phyloP scores from a whole-genome alignment of 2,888 invertebrate genomes.

The Pyrochroa serraticornis region DNA sequence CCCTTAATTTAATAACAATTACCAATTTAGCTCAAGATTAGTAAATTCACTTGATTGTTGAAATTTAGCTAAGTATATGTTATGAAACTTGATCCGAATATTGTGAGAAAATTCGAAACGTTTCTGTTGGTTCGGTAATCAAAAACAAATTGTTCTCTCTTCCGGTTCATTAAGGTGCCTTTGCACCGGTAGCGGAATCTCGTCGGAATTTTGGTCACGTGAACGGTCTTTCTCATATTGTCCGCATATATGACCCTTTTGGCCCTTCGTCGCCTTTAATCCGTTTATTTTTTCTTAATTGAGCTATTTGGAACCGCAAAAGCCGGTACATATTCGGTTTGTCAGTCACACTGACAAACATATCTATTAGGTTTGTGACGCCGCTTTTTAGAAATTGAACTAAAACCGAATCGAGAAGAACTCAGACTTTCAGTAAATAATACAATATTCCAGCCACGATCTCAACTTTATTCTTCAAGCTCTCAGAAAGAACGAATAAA shows the following conservation, averaged over 20 bases:
- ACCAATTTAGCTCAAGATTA: conserved; percentile 13
- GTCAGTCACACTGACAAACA: conserved; percentile 13
- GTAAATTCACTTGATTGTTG: conserved; percentile 14
- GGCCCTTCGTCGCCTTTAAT: too few species aligned
- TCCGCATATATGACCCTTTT: too few species aligned
- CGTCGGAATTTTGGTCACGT: too few species aligned
- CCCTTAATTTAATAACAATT: conserved; percentile 22
- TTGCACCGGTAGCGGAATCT: too few species aligned
- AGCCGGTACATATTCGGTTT: neutral
- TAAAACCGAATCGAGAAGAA: conserved; percentile 5
- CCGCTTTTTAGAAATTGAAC: conserved; percentile 21
- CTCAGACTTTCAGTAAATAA: conserved; percentile 22
- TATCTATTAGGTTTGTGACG: conserved; percentile 26
- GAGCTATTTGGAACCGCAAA: too few species aligned
- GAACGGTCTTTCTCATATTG: too few species aligned
- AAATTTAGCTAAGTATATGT: conserved; percentile 2
- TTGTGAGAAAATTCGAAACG: too few species aligned
- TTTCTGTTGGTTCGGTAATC: too few species aligned
- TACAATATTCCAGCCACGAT: conserved; percentile 30
- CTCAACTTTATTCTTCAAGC: conserved; percentile 26
- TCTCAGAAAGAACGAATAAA: conserved; percentile 24
- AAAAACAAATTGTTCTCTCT: too few species aligned
- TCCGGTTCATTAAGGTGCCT: too few species aligned
- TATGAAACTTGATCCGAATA: too few species aligned
- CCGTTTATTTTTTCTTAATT: conserved; percentile 9